A percentile compares a stretch with the other conserved stretches of the same genome.
These are phyloP conservation scores for Xiphydria camelus DNA, from an alignment of 2,888 invertebrate species.

Conservation along the genomic window DNA sequence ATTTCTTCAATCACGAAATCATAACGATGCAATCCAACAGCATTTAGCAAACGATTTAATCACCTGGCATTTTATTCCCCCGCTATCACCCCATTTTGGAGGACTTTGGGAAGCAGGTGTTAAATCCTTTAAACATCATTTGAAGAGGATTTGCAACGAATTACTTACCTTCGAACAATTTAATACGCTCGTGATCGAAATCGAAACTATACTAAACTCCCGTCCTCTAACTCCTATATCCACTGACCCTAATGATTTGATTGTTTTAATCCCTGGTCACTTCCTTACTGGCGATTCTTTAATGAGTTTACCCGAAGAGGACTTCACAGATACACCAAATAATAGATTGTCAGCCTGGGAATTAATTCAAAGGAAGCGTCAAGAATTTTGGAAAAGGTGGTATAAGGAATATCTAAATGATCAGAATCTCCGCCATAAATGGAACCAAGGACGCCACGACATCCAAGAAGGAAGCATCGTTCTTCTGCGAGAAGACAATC, in stretches of 20 bases:
- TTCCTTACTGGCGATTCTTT: slow-evolving; percentile 38
- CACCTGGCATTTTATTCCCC: slow-evolving; percentile 36
- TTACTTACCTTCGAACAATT: slow-evolving; percentile 34
- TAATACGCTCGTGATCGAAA: slow-evolving; percentile 27
- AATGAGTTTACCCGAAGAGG: slow-evolving; percentile 29
- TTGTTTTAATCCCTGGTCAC: slow-evolving; percentile 38
- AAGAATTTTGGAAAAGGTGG: slow-evolving; percentile 32
- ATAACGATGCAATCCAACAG: too few relatives aligned
- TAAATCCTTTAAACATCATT: slow-evolving; percentile 33
- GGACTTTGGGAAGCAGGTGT: slow-evolving; percentile 39
- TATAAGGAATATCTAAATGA: slow-evolving; percentile 30
- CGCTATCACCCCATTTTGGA: slow-evolving; percentile 32
- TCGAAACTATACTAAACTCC: slow-evolving; percentile 36
- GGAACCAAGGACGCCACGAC: slow-evolving; percentile 12
- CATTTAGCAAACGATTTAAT: slow-evolving; percentile 3
- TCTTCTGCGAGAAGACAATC: slow-evolving; percentile 17
- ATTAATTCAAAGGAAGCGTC: slow-evolving; percentile 20
- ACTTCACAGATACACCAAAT: slow-evolving; percentile 19
- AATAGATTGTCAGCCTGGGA: slow-evolving; percentile 30
- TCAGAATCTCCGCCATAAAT: slow-evolving; percentile 29
- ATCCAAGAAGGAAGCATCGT: slow-evolving; percentile 14
- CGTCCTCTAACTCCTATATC: slow-evolving; percentile 32
- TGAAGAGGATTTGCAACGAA: slow-evolving; percentile 27
- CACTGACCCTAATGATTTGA: slow-evolving; percentile 27
- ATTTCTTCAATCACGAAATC: slow-evolving; percentile 21